A percentile compares a stretch with the other conserved stretches of the same genome.
phyloP scores from a whole-genome alignment of 1,140 invertebrate species.

The Drosophila nannoptera region DNA sequence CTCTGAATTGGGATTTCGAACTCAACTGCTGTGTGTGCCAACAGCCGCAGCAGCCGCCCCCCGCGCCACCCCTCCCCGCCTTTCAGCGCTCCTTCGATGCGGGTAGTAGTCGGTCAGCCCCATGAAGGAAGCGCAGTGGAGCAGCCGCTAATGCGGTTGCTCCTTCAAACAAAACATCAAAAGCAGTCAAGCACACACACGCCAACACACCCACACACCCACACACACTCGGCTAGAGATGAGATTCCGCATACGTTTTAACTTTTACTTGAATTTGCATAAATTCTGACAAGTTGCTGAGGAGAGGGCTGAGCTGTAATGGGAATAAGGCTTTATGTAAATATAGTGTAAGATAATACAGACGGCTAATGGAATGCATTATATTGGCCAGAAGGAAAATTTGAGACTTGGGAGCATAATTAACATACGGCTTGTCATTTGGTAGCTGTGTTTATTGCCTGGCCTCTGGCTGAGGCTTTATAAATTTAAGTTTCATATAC shows the following conservation, averaged over 20 bases:
- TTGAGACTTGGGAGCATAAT: too few species aligned
- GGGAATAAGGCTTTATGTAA: too few species aligned
- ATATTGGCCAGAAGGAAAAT: too few species aligned
- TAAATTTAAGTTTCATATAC: slow-evolving; percentile 67
- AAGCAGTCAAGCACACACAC: background rate
- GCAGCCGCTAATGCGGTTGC: slow-evolving; percentile 49
- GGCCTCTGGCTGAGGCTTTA: slow-evolving; percentile 2
- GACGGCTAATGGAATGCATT: too few species aligned
- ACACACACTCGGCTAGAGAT: background rate
- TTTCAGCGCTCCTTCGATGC: slow-evolving; percentile 11
- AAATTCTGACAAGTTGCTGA: background rate
- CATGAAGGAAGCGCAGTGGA: slow-evolving; percentile 46
- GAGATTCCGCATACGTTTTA: slow-evolving; percentile 3
- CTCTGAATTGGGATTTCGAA: slow-evolving; percentile 73
- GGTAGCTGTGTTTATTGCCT: too few species aligned
- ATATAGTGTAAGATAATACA: too few species aligned
- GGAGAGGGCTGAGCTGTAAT: background rate
- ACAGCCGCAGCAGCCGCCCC: slow-evolving; percentile 26
- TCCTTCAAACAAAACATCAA: slow-evolving; percentile 15
- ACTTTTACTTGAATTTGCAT: slow-evolving; percentile 12
- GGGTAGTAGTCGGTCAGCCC: slow-evolving; percentile 11
- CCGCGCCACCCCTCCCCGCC: slow-evolving; percentile 25
- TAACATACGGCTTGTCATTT: too few species aligned
- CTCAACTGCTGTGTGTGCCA: slow-evolving; percentile 64
- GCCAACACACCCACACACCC: too few species aligned